Conservation (phyloP, 2,888 invertebrate genomes). For the Kryphioiulus occultus region DNA sequence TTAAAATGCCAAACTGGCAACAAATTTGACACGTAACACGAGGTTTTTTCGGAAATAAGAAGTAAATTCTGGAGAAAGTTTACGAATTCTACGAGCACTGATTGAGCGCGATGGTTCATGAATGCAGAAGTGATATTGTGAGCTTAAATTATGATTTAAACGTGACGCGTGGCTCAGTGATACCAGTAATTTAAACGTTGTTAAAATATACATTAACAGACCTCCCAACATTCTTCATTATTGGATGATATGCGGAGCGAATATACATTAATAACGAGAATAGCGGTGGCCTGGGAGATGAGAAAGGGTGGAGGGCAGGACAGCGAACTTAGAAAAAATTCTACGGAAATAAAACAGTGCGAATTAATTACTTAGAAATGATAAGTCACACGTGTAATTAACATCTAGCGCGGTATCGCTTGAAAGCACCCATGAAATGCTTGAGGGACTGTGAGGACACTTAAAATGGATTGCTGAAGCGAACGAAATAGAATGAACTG, state of each 20-base stretch:
- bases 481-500: neutral
- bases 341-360: neutral
- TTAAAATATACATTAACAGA: neutral
- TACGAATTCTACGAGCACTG: neutral
- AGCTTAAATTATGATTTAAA: neutral
- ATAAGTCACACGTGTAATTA: neutral
- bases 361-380: neutral
- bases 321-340: neutral
- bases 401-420: neutral
- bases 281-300: neutral
- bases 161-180: neutral
- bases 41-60: neutral
- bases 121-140: neutral
- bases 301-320: neutral
- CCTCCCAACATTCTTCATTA: neutral
- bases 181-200: neutral
- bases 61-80: neutral
- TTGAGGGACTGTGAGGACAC: neutral
- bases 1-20: neutral
- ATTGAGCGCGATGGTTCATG: neutral
- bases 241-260: neutral
- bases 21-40: neutral
- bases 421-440: neutral
- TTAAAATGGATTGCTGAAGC: neutral
- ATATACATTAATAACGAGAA: neutral